Percentiles rank a stretch among this genome's conserved stretches.
Conservation (phyloP, 2,888 invertebrate genomes). For the Salpingus planirostris region DNA sequence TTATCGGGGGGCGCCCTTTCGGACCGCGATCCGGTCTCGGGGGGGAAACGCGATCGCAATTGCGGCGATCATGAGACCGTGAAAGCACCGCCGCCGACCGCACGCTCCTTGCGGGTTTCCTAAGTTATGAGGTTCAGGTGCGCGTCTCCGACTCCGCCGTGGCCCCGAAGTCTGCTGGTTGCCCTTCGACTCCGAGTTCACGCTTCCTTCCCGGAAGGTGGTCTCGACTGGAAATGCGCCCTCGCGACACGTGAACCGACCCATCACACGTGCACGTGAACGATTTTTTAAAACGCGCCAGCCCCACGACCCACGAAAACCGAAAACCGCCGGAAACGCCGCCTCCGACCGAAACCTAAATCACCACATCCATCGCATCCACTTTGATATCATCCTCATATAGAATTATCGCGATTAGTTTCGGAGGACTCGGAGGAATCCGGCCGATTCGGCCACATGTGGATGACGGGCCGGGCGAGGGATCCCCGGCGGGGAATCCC, state of each 20-base stretch:
- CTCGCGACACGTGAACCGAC: constrained; percentile 16
- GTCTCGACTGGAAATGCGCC: constrained; percentile 10
- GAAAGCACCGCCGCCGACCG: constrained; percentile 7
- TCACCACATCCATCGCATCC: too few relatives aligned
- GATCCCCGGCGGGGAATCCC: too few relatives aligned
- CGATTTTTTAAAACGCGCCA: too few relatives aligned
- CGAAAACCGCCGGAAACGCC: too few relatives aligned
- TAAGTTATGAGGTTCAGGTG: constrained; percentile 17
- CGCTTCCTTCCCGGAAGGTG: constrained; percentile 24
- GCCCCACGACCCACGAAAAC: too few relatives aligned
- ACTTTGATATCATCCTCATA: too few relatives aligned
- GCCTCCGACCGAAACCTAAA: too few relatives aligned
- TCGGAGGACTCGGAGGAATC: too few relatives aligned
- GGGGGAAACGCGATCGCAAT: constrained; percentile 6
- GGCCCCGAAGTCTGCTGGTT: constrained; percentile 19
- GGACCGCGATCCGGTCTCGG: not conserved
- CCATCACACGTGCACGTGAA: constrained; percentile 6
- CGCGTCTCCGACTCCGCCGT: constrained; percentile 14
- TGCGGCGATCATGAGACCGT: constrained; percentile 8
- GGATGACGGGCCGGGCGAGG: too few relatives aligned
- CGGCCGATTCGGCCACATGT: too few relatives aligned
- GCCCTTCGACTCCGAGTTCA: constrained; percentile 23
- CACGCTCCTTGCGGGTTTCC: constrained; percentile 17
- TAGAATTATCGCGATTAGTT: too few relatives aligned
- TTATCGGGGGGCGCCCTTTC: too few relatives aligned